These are phyloP conservation scores for Hydrocynus forskahlii DNA, from an alignment of 2,797 vertebrate genomes.

Conservation along the genomic window DNA sequence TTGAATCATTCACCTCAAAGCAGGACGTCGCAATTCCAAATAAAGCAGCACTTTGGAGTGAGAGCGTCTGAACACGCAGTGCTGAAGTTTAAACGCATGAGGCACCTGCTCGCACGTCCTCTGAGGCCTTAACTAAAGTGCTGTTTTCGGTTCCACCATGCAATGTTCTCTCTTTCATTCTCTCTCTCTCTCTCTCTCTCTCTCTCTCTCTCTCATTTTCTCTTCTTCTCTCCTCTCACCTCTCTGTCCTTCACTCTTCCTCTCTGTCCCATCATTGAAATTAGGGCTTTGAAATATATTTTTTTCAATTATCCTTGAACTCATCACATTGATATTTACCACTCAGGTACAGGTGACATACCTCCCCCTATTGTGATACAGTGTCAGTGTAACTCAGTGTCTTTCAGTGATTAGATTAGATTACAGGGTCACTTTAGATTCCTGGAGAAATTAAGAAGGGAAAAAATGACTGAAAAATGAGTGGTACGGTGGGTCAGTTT, in stretches of 20 bases:
- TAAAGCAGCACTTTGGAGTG: conserved; percentile 48
- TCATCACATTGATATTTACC: no score
- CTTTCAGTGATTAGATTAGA: no score
- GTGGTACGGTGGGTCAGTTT: no score
- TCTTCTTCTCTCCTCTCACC: no score
- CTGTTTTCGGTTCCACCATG: not conserved
- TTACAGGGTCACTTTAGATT: not conserved
- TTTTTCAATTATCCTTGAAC: no score
- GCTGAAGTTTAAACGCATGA: conserved; percentile 30
- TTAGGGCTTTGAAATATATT: no score
- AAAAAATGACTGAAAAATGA: no score
- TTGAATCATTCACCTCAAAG: conserved; percentile 66
- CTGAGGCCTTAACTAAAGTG: not conserved
- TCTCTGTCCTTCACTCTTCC: not conserved
- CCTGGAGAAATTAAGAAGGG: not conserved
- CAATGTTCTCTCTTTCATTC: not conserved
- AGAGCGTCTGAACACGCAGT: conserved; percentile 4
- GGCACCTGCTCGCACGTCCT: not conserved
- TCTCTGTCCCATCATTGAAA: not conserved
- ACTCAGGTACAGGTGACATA: no score
- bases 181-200: not conserved
- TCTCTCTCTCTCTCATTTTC: not conserved
- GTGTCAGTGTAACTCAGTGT: no score
- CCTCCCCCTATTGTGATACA: no score
- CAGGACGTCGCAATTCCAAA: conserved; percentile 52